Percentiles rank a stretch among this genome's conserved stretches.
Conservation (phyloP, 1,140 invertebrate species). For the Drosophila gunungcola region DNA sequence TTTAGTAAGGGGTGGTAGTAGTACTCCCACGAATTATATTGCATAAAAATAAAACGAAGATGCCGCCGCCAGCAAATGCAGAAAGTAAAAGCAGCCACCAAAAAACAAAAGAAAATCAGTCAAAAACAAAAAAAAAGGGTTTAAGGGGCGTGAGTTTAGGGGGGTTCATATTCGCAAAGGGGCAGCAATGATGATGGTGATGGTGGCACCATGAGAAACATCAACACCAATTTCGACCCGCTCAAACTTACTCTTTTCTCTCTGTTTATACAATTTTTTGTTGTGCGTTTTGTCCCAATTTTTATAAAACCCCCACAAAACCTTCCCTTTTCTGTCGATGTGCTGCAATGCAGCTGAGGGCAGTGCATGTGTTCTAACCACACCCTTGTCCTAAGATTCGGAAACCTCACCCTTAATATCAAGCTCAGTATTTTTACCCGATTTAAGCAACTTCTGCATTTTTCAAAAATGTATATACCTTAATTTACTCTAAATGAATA, state of each 20-base stretch:
- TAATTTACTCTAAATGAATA: too few species aligned
- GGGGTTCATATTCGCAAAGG: conserved; percentile 8
- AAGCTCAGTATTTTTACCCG: neutral
- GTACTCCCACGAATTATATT: conserved; percentile 61
- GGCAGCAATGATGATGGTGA: conserved; percentile 22
- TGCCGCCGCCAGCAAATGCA: conserved; percentile 24
- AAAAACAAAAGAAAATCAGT: conserved; percentile 22
- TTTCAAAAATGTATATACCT: too few species aligned
- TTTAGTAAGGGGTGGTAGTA: conserved; percentile 3
- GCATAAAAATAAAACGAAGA: conserved; percentile 69
- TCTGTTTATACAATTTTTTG: conserved; percentile 29
- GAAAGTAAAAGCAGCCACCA: conserved; percentile 21
- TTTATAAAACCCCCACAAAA: conserved; percentile 8
- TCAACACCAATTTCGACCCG: conserved; percentile 51
- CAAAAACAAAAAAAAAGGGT: conserved; percentile 13
- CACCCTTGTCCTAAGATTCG: neutral
- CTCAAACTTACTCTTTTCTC: conserved; percentile 37
- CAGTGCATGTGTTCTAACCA: neutral
- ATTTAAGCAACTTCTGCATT: neutral
- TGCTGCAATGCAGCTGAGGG: conserved; percentile 24
- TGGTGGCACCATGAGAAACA: conserved; percentile 57
- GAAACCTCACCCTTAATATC: neutral
- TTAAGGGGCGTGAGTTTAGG: neutral
- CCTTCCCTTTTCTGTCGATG: neutral
- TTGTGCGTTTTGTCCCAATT: conserved; percentile 67